Evolutionary conservation across 2,113 vertebrate species (phyloP).

Genomic region (Esox niger): DNA sequence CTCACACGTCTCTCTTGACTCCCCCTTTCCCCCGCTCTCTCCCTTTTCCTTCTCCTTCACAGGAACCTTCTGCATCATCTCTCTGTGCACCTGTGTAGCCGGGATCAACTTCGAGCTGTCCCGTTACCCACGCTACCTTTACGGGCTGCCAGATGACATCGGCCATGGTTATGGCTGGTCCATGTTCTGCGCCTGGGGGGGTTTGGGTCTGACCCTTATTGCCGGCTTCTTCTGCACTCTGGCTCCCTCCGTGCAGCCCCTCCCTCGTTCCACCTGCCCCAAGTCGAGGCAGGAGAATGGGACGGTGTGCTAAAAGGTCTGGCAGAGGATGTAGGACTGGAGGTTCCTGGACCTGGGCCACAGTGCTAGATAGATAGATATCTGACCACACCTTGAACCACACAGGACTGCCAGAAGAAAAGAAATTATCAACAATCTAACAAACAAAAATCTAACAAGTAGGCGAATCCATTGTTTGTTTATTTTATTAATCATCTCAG

Average conservation of each 20-base stretch:
- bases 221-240: constrained; percentile 98
- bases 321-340: no score
- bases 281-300: constrained; percentile 96
- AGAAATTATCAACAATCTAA: constrained; percentile 14
- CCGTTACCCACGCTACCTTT: constrained; percentile 91
- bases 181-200: constrained; percentile 98
- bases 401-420: constrained; percentile 19
- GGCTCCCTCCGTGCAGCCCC: constrained; percentile 94
- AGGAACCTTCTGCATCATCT: constrained; percentile 99
- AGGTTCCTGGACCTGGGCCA: background rate
- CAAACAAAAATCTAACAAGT: background rate
- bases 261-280: constrained; percentile 92
- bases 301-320: constrained; percentile 87
- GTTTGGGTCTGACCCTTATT: constrained; percentile 93
- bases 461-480: constrained; percentile 35
- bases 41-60: constrained; percentile 30
- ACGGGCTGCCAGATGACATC: constrained; percentile 92
- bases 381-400: background rate
- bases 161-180: constrained; percentile 98
- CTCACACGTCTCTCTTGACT: background rate
- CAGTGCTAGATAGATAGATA: background rate
- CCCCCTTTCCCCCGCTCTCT: background rate
- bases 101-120: constrained; percentile 98
- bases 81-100: constrained; percentile 95
- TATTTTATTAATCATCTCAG: constrained; percentile 36